Conservation (phyloP, 2,888 invertebrate species). For the Catotricha subobsoleta region DNA sequence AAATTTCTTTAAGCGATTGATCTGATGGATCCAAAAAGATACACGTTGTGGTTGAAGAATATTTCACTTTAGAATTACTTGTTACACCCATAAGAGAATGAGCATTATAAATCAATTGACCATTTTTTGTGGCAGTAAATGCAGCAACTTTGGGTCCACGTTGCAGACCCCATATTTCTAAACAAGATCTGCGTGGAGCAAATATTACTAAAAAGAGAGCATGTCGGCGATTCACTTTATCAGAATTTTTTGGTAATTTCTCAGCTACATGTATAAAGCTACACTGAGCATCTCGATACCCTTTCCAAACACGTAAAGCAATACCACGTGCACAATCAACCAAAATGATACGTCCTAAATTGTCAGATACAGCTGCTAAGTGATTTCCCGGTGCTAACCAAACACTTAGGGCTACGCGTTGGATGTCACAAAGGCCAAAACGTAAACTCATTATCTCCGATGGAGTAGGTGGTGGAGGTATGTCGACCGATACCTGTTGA, state of each 20-base stretch:
- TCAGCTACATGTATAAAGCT: slow-evolving; percentile 77
- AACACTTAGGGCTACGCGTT: slow-evolving; percentile 57
- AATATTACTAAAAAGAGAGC: slow-evolving; percentile 79
- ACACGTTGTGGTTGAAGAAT: slow-evolving; percentile 51
- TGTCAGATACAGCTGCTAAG: slow-evolving; percentile 67
- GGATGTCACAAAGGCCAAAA: slow-evolving; percentile 62
- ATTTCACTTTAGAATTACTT: slow-evolving; percentile 28
- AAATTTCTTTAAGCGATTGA: slow-evolving; percentile 63
- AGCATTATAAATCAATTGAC: slow-evolving; percentile 60
- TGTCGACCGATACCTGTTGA: slow-evolving; percentile 29
- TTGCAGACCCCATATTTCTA: slow-evolving; percentile 86
- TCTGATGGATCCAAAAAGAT: slow-evolving; percentile 55
- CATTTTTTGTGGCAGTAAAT: slow-evolving; percentile 75
- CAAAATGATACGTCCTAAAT: slow-evolving; percentile 71
- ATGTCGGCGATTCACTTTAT: slow-evolving; percentile 26
- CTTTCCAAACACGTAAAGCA: slow-evolving; percentile 79
- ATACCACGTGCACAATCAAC: slow-evolving; percentile 66
- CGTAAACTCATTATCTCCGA: slow-evolving; percentile 57
- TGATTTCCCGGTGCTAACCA: slow-evolving; percentile 52
- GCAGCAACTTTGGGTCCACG: slow-evolving; percentile 80
- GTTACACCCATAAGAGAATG: slow-evolving; percentile 40
- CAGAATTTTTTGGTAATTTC: slow-evolving; percentile 21
- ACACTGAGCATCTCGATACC: slow-evolving; percentile 89
- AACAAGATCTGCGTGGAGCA: slow-evolving; percentile 74
- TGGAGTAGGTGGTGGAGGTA: slow-evolving; percentile 19